Base-by-base conservation (phyloP, 2,888 invertebrate species). In the Zaprionus bogoriensis region DNA sequence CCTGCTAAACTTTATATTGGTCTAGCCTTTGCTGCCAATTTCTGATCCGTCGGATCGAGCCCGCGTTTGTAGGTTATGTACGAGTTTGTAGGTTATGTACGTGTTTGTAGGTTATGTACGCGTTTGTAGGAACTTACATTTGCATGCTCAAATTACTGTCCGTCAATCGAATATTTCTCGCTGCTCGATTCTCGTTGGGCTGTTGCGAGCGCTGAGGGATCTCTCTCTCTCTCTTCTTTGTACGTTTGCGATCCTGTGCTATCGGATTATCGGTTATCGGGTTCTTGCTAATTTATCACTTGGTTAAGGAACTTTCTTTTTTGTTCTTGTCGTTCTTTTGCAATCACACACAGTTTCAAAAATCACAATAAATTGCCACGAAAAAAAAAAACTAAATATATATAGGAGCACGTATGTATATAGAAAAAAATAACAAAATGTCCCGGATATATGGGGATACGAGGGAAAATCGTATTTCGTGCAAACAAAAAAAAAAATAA, bases 221-320 rank as follows among this genome's bases (percentile, higher is more conserved):
- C 32, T 32, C 32, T 12, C 12, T 3, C 14, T 14, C 9, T n/a
- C 32, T 14, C 32, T 36, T 36, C 17, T 14, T 14, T 7, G 14
- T 17, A 14, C 2, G 7, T 3, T 3, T n/a, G 41, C 30, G 48
- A 10, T 45, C 19, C 22, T 51, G 25, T 6, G 14, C 17, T 23
- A 20, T 28, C 36, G n/a, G n/a, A n/a, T n/a, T n/a, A n/a, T 17
- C 48, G 27, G 39, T 53, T 66, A 57, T 45, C 17, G 32, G 32
- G 32, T 17, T 17, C 32, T 50, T 53, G 61, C 32, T 30, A 38
- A 62, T 46, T 80, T 87, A 88, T 88, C 88, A 85, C 82, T 69
- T 74, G 58, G 67, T 84, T 77, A 78, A 87, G 88, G 86, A 87
- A 87, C 87, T 87, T 87, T 88, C 67, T 41, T 77, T 68, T 54